These are phyloP conservation scores for Caenorhabditis panamensis DNA, from an alignment of 2,888 invertebrate species.

Conservation along the genomic window DNA sequence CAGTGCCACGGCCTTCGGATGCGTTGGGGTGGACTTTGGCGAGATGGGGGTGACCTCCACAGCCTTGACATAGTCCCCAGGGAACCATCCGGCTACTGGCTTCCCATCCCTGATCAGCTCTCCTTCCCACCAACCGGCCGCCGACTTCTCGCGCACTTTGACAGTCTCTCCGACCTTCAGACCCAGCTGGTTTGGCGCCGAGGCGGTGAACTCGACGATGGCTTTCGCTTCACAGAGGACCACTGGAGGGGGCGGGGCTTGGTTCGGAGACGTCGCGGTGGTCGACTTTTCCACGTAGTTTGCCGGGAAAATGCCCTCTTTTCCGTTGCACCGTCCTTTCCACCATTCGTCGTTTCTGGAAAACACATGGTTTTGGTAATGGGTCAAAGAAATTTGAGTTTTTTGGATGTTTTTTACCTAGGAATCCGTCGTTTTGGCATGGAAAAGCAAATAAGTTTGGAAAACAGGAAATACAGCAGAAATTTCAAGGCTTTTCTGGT, in stretches of 20 bases:
- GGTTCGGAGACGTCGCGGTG: background rate
- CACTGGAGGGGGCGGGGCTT: slow-evolving; percentile 10
- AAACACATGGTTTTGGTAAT: slow-evolving; percentile 13
- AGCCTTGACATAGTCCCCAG: slow-evolving; percentile 94
- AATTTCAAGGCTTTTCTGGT: background rate
- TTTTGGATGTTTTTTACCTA: background rate
- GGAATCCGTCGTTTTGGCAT: slow-evolving; percentile 18
- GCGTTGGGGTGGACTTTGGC: background rate
- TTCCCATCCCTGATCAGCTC: slow-evolving; percentile 86
- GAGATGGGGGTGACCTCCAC: slow-evolving; percentile 72
- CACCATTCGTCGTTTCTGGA: slow-evolving; percentile 99
- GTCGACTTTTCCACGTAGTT: slow-evolving; percentile 87
- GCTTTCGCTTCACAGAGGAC: slow-evolving; percentile 61
- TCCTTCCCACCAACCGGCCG: slow-evolving; percentile 99
- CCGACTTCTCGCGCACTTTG: slow-evolving; percentile 92
- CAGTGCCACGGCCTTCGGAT: slow-evolving; percentile 66
- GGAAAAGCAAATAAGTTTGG: background rate
- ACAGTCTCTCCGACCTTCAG: slow-evolving; percentile 90
- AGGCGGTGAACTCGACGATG: slow-evolving; percentile 85
- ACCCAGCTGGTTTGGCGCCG: slow-evolving; percentile 92
- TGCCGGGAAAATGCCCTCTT: slow-evolving; percentile 95
- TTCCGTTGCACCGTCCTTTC: slow-evolving; percentile 88
- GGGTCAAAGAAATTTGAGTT: slow-evolving; percentile 4
- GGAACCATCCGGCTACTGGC: slow-evolving; percentile 98
- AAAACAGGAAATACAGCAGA: background rate